Conservation (phyloP, 2,797 vertebrate species). For the Acrossocheilus fasciatus region DNA sequence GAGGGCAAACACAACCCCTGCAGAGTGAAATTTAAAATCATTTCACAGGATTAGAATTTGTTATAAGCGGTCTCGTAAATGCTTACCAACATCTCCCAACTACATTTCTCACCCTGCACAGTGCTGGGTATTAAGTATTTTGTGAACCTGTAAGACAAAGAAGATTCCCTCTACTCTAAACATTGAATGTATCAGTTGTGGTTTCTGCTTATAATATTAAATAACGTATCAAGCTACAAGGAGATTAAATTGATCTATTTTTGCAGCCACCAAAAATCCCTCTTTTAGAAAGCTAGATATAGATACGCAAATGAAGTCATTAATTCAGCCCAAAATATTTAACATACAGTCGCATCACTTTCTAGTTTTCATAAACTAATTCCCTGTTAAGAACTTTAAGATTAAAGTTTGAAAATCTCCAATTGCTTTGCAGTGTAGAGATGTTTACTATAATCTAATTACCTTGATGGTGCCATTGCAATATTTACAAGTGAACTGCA, state of each 20-base stretch:
- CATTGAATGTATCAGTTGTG: conserved; percentile 2
- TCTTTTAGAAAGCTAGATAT: background rate
- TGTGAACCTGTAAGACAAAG: conserved; percentile 20
- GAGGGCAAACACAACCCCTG: conserved; percentile 24
- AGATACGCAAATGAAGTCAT: background rate
- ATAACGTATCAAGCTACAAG: conserved; percentile 1
- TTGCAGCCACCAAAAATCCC: background rate
- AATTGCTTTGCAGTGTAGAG: background rate
- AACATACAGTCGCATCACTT: background rate
- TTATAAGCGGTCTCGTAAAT: conserved; percentile 39
- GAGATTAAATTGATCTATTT: conserved; percentile 4
- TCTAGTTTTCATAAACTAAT: background rate
- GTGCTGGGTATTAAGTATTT: conserved; percentile 14
- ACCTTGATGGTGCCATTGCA: background rate
- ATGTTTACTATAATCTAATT: background rate
- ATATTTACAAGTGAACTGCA: background rate
- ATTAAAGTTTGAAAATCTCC: background rate
- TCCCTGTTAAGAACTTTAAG: background rate
- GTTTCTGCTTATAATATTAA: conserved; percentile 11
- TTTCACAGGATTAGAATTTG: conserved; percentile 21
- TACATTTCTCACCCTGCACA: background rate
- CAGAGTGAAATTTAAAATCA: conserved; percentile 29
- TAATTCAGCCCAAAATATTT: background rate
- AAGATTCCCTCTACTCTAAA: conserved; percentile 12
- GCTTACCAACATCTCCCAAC: background rate